Evolutionary conservation across 1,140 invertebrate species (phyloP).

Genomic region (Macrobrachium rosenbergii): DNA sequence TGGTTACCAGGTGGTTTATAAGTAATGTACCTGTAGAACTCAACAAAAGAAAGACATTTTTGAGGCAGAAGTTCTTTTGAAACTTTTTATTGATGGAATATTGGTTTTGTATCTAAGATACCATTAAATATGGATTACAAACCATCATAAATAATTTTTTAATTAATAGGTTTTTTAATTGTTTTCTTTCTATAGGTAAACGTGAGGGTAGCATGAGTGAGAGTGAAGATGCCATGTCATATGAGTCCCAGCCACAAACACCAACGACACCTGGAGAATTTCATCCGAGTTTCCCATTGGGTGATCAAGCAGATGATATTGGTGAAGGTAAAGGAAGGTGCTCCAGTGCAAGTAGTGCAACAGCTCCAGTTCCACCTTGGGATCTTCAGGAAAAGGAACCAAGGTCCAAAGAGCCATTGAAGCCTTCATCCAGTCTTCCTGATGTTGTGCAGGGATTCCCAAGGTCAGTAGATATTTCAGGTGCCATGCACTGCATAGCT

Average conservation of each 20-base stretch:
- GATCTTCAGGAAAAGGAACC: conserved; percentile 28
- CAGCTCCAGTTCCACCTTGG: background rate
- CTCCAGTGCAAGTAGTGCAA: conserved; percentile 3
- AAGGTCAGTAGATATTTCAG: background rate
- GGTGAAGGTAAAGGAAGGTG: conserved; percentile 13
- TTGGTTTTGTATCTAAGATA: background rate
- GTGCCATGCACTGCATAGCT: background rate
- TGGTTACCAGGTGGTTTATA: too few species aligned
- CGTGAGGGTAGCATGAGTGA: conserved; percentile 60
- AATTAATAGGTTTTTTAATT: background rate
- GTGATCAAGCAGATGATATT: background rate
- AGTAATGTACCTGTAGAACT: too few species aligned
- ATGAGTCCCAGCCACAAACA: conserved; percentile 53
- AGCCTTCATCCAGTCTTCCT: conserved; percentile 51
- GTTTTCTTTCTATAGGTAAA: conserved; percentile 39
- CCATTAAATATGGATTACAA: background rate
- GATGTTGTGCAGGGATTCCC: conserved; percentile 54
- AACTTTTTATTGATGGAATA: too few species aligned
- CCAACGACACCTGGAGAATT: conserved; percentile 46
- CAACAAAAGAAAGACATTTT: too few species aligned
- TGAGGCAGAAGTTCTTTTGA: too few species aligned
- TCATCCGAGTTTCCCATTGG: conserved; percentile 38
- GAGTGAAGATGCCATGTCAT: conserved; percentile 47
- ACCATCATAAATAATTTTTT: background rate
- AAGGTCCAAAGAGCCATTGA: conserved; percentile 48